These are phyloP conservation scores for Lophius piscatorius DNA, from an alignment of 2,113 vertebrate species.

Conservation along the genomic window DNA sequence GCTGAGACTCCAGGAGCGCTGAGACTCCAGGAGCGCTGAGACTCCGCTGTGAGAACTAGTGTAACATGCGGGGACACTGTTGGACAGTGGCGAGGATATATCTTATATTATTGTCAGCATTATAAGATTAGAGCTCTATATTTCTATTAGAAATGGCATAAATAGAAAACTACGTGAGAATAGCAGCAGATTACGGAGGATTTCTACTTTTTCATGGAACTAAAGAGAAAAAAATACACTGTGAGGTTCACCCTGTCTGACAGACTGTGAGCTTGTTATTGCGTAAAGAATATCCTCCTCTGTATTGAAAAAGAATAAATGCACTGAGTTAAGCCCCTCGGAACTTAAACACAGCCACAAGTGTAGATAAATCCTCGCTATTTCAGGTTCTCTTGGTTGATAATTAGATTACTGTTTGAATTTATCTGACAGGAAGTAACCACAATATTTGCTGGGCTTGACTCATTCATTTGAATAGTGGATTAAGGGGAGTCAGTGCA, in stretches of 20 bases:
- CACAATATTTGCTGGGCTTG: conserved; percentile 65
- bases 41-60: conserved; percentile 4
- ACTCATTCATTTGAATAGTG: conserved; percentile 52
- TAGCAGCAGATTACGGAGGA: conserved; percentile 69
- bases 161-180: conserved; percentile 48
- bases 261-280: conserved; percentile 42
- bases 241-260: conserved; percentile 39
- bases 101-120: conserved; percentile 20
- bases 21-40: neutral
- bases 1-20: neutral
- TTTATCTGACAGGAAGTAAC: conserved; percentile 39
- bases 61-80: conserved; percentile 8
- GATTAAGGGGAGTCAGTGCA: conserved; percentile 62
- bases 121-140: conserved; percentile 45
- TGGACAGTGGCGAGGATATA: conserved; percentile 17
- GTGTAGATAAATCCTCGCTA: neutral
- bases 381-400: conserved; percentile 8
- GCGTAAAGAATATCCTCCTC: conserved; percentile 28
- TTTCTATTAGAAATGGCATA: conserved; percentile 32
- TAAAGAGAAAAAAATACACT: conserved; percentile 52
- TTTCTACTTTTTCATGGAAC: conserved; percentile 58
- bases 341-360: conserved; percentile 6
- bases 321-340: conserved; percentile 17
- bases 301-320: conserved; percentile 1
- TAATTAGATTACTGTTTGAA: conserved; percentile 35